Percentiles rank a stretch among this genome's conserved stretches.
Evolutionary conservation across 2,888 invertebrate genomes (phyloP).

Genomic region (Tiliacea citrago): DNA sequence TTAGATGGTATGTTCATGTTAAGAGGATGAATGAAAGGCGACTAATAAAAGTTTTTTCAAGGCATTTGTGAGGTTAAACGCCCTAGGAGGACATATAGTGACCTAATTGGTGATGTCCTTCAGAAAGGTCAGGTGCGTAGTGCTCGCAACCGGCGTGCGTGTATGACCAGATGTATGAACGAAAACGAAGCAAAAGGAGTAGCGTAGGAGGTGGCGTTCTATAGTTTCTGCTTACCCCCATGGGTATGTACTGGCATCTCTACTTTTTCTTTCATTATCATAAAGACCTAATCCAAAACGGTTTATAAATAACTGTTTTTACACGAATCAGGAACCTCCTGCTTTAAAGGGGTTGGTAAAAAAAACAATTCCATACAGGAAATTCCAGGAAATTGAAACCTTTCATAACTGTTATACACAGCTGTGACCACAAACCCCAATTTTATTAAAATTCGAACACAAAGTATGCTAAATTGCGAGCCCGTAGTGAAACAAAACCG

Average conservation of each 20-base stretch:
- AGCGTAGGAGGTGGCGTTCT: no score
- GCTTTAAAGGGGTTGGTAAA: neutral
- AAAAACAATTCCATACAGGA: constrained; percentile 43
- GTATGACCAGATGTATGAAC: no score
- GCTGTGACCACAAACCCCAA: constrained; percentile 24
- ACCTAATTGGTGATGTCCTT: no score
- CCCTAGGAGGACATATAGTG: no score
- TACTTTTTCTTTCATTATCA: neutral
- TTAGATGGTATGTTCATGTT: no score
- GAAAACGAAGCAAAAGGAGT: no score
- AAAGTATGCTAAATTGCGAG: constrained; percentile 31
- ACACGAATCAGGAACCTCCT: neutral
- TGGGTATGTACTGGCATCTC: neutral
- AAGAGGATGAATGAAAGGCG: no score
- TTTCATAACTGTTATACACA: constrained; percentile 37
- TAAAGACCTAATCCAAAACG: neutral
- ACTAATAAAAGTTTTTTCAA: no score
- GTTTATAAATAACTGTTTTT: neutral
- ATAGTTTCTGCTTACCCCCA: no score
- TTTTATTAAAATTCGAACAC: constrained; percentile 46
- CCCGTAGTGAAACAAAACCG: neutral
- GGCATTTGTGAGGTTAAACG: no score
- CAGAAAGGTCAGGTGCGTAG: no score
- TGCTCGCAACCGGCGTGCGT: no score
- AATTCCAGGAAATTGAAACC: constrained; percentile 51